Conservation (phyloP, 2,888 invertebrate genomes). For the Drosophila mayaguana region DNA sequence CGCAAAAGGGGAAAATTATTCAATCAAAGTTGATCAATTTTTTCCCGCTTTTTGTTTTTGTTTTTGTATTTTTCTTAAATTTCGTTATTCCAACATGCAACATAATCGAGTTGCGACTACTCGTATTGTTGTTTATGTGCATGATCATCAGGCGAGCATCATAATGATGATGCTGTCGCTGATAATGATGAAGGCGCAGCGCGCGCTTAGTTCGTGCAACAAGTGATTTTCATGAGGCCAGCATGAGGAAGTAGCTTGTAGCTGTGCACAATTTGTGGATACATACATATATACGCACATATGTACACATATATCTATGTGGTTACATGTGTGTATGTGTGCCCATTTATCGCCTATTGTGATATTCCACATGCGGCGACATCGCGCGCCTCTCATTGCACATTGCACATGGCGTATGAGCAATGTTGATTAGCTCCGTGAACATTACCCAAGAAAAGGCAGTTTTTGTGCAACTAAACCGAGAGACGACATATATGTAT, state of each 20-base stretch:
- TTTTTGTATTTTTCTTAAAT: not conserved
- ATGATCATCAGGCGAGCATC: conserved; percentile 19
- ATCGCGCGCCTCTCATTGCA: conserved; percentile 44
- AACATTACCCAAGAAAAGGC: conserved; percentile 10
- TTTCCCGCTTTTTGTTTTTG: conserved; percentile 14
- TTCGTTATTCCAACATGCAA: not conserved
- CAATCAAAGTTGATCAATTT: conserved; percentile 75
- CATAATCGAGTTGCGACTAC: conserved; percentile 47
- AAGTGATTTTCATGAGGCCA: conserved; percentile 21
- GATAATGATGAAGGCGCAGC: conserved; percentile 34
- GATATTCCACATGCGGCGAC: conserved; percentile 45
- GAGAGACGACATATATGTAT: not conserved
- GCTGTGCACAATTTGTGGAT: conserved; percentile 47
- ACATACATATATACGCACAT: not conserved
- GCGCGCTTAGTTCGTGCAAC: conserved; percentile 28
- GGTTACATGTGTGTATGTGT: not conserved
- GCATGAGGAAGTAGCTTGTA: conserved; percentile 67
- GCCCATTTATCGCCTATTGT: conserved; percentile 45
- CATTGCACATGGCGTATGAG: conserved; percentile 71
- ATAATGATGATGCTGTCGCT: conserved; percentile 31
- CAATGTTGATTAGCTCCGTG: conserved; percentile 56
- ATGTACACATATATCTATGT: not conserved
- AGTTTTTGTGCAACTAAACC: not conserved
- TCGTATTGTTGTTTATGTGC: conserved; percentile 45
- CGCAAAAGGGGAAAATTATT: conserved; percentile 63